Evolutionary conservation across 2,113 vertebrate genomes (phyloP).

Genomic region (Paracanthobrama guichenoti): DNA sequence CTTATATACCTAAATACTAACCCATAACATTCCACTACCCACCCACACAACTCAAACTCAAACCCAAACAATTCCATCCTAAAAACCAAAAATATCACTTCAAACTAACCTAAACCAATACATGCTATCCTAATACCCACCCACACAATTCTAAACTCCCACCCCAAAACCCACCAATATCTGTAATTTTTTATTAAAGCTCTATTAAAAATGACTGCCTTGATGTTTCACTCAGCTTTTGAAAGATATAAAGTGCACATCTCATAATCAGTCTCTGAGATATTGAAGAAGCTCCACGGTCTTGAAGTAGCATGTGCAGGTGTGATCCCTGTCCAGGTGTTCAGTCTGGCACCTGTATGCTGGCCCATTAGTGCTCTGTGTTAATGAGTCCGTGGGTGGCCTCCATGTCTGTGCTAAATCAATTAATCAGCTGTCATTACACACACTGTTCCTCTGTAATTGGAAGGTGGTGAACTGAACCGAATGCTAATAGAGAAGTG

Average conservation of each 20-base stretch:
- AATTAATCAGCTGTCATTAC: slow-evolving; percentile 81
- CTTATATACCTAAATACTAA: background rate
- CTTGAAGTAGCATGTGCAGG: background rate
- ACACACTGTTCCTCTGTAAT: slow-evolving; percentile 75
- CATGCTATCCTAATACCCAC: background rate
- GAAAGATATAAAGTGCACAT: background rate
- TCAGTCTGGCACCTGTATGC: slow-evolving; percentile 39
- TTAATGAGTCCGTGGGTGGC: slow-evolving; percentile 72
- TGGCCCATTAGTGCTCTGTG: slow-evolving; percentile 47
- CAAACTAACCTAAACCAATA: background rate
- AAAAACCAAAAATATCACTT: background rate
- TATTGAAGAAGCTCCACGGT: background rate
- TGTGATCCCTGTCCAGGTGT: slow-evolving; percentile 39
- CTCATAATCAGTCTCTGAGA: background rate
- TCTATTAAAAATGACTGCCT: background rate
- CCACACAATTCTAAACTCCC: background rate
- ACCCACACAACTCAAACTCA: background rate
- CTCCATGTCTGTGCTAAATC: slow-evolving; percentile 78
- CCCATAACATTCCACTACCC: background rate
- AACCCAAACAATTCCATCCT: background rate
- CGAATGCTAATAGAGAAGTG: slow-evolving; percentile 71
- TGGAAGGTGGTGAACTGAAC: slow-evolving; percentile 70
- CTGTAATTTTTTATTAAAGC: background rate
- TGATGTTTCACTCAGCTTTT: background rate
- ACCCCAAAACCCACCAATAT: background rate